These are phyloP conservation scores for Hyperoplus lanceolatus DNA, from an alignment of 2,797 vertebrate genomes.

Conservation along the genomic window DNA sequence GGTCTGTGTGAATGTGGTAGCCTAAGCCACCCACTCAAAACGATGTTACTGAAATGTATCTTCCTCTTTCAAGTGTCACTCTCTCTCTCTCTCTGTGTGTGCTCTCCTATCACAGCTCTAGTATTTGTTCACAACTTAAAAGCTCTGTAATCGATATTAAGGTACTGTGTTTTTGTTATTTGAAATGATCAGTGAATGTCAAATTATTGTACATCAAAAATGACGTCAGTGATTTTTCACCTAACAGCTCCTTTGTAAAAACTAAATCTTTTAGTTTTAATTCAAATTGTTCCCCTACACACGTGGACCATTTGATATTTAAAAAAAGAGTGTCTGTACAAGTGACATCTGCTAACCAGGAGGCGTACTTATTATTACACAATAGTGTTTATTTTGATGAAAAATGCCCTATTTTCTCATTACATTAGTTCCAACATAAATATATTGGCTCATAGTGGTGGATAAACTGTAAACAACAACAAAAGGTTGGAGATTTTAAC, in stretches of 20 bases:
- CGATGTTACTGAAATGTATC: slow-evolving; percentile 38
- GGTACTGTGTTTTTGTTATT: slow-evolving; percentile 25
- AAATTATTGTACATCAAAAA: slow-evolving; percentile 53
- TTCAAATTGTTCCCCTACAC: slow-evolving; percentile 5
- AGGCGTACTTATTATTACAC: slow-evolving; percentile 9
- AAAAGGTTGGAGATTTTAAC: slow-evolving; percentile 10
- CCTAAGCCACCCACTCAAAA: slow-evolving; percentile 43
- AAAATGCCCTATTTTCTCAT: slow-evolving; percentile 49
- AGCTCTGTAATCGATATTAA: slow-evolving; percentile 52
- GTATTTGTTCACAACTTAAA: slow-evolving; percentile 52
- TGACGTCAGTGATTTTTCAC: slow-evolving; percentile 14
- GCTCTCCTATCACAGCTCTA: slow-evolving; percentile 58
- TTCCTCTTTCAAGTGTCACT: slow-evolving; percentile 52
- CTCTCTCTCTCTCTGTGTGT: slow-evolving; percentile 43
- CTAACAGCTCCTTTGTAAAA: slow-evolving; percentile 7
- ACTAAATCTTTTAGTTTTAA: not conserved
- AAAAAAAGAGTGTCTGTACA: not conserved
- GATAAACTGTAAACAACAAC: slow-evolving; percentile 3
- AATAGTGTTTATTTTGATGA: slow-evolving; percentile 43
- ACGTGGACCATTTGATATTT: slow-evolving; percentile 18
- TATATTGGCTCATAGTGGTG: slow-evolving; percentile 4
- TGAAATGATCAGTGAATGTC: slow-evolving; percentile 64
- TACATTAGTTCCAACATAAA: slow-evolving; percentile 2
- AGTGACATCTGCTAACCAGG: slow-evolving; percentile 8
- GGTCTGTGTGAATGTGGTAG: slow-evolving; percentile 41